Evolutionary conservation across 1,140 invertebrate species (phyloP), one percentile per base, ranked within the genome.

Genomic region (Pachyrhynchus sulphureomaculatus): DNA sequence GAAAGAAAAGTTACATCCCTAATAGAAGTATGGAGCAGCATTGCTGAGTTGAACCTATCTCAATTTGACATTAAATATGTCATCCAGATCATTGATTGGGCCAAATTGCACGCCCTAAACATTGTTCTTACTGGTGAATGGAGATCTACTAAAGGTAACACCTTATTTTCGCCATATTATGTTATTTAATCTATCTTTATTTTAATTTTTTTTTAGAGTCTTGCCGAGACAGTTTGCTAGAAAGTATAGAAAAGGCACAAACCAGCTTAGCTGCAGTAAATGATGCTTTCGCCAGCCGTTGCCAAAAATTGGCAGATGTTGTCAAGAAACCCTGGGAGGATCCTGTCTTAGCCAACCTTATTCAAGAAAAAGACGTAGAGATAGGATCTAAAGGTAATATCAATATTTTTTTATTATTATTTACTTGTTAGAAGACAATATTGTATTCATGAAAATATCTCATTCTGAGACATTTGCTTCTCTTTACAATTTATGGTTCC

Each of bases 71-170:
- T 70, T 41, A 66, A 56, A 21, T 71, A 71, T 60, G 56, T 75
- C 23, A 59, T 71, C 9, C 67, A 72, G 48, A 65, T 75, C 21
- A 70, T 75, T 54, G 72, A 75, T 51, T 73, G 72, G 72, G 71
- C 71, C 12, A 73, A 73, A 67, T 60, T 69, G 32, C 75, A 76
- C 49, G 74, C 75, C 12, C 59, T 76, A 33, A 72, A 76, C 67
- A 73, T 75, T 51, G 73, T 76, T 34, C 64, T 76, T 24, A 69
- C 70, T 21, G 72, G 67, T 39, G 69, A 75, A 51, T 76, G 75
- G 75, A 69, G 71, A 53, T 67, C 66, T 42, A 69, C 62, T 51
- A 74, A 72, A 69, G 71, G 74, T 75, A 70, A 64, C 5, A n/a
- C n/a, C n/a, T n/a, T n/a, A n/a, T n/a, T n/a, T n/a, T n/a, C n/a